phyloP scores from a whole-genome alignment of 2,797 vertebrate genomes.

The Pseudocheirus occidentalis region DNA sequence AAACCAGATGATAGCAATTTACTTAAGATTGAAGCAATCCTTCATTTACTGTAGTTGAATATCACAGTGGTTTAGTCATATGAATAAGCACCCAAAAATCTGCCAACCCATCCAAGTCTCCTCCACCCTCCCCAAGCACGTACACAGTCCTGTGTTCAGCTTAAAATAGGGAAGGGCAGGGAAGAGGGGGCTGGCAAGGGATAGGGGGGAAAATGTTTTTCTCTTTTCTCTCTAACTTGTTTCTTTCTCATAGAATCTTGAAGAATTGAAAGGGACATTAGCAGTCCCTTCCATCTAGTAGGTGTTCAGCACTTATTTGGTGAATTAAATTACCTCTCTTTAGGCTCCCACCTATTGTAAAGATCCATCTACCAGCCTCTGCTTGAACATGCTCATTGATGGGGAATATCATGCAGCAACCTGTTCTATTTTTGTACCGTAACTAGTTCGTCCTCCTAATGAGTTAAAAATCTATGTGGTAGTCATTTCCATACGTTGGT shows the following conservation, averaged over 20 bases:
- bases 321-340: neutral
- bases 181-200: neutral
- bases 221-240: neutral
- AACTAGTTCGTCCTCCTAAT: neutral
- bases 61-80: neutral
- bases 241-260: neutral
- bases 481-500: neutral
- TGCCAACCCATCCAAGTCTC: neutral
- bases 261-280: neutral
- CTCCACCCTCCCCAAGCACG: neutral
- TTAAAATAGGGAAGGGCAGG: neutral
- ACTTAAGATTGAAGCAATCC: neutral
- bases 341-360: neutral
- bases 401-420: neutral
- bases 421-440: neutral
- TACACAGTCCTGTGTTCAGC: neutral
- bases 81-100: neutral
- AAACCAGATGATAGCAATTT: constrained; percentile 7
- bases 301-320: neutral
- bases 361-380: neutral
- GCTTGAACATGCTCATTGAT: neutral
- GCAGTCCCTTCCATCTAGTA: neutral
- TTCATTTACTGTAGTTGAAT: neutral
- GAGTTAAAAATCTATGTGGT: neutral
- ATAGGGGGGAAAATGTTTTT: neutral